Conservation (phyloP, 2,888 invertebrate genomes). For the Erebia epiphron region DNA sequence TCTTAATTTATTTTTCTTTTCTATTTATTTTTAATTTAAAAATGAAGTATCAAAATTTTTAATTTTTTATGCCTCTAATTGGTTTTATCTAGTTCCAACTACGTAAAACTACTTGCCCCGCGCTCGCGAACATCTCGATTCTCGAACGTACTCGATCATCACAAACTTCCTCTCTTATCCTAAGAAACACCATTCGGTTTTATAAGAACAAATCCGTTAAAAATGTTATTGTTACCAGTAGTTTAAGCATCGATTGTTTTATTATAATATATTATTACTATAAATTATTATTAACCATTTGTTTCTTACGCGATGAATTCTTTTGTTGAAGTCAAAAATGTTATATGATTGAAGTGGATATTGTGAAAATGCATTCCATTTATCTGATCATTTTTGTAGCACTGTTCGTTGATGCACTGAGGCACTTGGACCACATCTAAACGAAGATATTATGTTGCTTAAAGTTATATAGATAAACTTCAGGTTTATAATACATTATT, state of each 20-base stretch:
- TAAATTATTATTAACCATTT: constrained; percentile 56
- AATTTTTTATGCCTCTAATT: constrained; percentile 25
- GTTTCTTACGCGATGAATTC: constrained; percentile 61
- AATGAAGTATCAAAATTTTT: constrained; percentile 24
- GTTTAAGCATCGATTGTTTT: constrained; percentile 75
- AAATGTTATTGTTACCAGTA: constrained; percentile 81
- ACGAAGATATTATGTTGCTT: constrained; percentile 42
- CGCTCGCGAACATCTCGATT: constrained; percentile 29
- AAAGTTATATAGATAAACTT: background rate
- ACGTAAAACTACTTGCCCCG: constrained; percentile 40
- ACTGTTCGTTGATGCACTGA: constrained; percentile 75
- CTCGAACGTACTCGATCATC: constrained; percentile 34
- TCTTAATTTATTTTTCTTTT: constrained; percentile 62
- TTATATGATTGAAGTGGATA: constrained; percentile 69
- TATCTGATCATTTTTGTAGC: constrained; percentile 62
- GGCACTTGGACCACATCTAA: constrained; percentile 29
- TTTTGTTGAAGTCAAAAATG: constrained; percentile 58
- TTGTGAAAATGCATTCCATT: constrained; percentile 80
- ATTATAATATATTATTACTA: constrained; percentile 52
- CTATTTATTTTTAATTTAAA: constrained; percentile 56
- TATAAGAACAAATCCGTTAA: constrained; percentile 40
- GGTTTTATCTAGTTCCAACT: constrained; percentile 29
- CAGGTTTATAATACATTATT: background rate
- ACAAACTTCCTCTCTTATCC: constrained; percentile 35
- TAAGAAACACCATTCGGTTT: constrained; percentile 53